These are phyloP conservation scores for Xanthia togata DNA, from an alignment of 2,888 invertebrate genomes.

Conservation along the genomic window DNA sequence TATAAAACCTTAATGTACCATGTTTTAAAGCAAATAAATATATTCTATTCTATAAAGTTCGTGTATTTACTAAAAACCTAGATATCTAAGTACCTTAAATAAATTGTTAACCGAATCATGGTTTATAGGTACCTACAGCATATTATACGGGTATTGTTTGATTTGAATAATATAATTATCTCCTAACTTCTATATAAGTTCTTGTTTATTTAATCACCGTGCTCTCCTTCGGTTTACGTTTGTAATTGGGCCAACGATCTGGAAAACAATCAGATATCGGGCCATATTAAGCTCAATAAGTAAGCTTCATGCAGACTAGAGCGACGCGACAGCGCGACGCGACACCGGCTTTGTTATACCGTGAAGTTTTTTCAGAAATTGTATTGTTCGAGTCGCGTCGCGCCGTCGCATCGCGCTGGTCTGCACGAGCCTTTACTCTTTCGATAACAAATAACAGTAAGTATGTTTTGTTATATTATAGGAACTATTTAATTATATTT, in stretches of 20 bases:
- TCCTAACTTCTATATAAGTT: constrained; percentile 5
- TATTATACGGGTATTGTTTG: not conserved
- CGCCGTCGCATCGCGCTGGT: too few relatives aligned
- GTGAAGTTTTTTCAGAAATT: too few relatives aligned
- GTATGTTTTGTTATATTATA: not conserved
- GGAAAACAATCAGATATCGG: constrained; percentile 53
- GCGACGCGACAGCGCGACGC: too few relatives aligned
- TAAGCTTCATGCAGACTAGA: too few relatives aligned
- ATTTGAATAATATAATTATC: constrained; percentile 11
- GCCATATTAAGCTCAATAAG: constrained; percentile 51
- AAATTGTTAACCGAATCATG: not conserved
- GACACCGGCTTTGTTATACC: too few relatives aligned
- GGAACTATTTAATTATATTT: not conserved
- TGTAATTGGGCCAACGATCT: constrained; percentile 48
- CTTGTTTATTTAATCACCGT: constrained; percentile 43
- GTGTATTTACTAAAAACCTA: not conserved
- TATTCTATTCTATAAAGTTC: too few relatives aligned
- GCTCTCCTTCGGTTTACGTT: constrained; percentile 7
- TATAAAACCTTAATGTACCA: too few relatives aligned
- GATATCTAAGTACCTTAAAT: not conserved
- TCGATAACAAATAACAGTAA: not conserved
- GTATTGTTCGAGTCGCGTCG: too few relatives aligned
- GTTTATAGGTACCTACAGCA: not conserved
- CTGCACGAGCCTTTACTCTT: constrained; percentile 8
- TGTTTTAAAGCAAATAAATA: too few relatives aligned